Conservation (phyloP, 1,140 invertebrate species). For the Wasmannia auropunctata region DNA sequence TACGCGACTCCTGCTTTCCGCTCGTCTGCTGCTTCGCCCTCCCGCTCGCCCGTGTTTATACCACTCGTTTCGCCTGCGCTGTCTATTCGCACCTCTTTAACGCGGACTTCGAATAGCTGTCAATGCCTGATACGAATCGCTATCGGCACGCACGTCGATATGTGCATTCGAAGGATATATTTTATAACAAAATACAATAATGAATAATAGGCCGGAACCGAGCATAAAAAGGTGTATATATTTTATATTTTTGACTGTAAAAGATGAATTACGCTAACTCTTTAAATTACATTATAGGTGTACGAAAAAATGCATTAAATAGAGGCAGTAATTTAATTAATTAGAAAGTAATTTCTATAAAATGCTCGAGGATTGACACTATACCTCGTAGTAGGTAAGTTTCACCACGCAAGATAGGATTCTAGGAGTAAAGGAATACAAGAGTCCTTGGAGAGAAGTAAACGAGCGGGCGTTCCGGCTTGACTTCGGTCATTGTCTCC, state of each 20-base stretch:
- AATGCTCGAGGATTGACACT: background rate
- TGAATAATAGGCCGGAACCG: no score
- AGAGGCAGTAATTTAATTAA: background rate
- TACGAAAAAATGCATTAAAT: no score
- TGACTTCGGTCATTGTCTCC: slow-evolving; percentile 6
- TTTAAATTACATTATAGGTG: no score
- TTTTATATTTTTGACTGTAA: no score
- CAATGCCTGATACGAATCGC: background rate
- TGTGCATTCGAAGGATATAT: background rate
- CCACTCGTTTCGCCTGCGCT: no score
- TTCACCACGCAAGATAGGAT: background rate
- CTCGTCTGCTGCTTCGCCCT: background rate
- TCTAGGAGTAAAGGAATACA: background rate
- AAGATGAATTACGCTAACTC: no score
- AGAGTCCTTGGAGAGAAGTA: background rate
- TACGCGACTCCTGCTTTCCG: background rate
- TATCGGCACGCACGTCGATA: background rate
- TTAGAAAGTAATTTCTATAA: background rate
- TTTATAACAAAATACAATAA: background rate
- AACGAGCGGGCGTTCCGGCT: background rate
- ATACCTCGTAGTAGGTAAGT: background rate
- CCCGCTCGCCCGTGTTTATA: background rate
- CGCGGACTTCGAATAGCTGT: background rate
- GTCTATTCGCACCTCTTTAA: slow-evolving; percentile 10
- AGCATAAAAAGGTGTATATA: no score